A percentile compares a stretch with the other conserved stretches of the same genome.
Evolutionary conservation across 2,888 invertebrate genomes (phyloP).

Genomic region (Cremastobaeus sp.): DNA sequence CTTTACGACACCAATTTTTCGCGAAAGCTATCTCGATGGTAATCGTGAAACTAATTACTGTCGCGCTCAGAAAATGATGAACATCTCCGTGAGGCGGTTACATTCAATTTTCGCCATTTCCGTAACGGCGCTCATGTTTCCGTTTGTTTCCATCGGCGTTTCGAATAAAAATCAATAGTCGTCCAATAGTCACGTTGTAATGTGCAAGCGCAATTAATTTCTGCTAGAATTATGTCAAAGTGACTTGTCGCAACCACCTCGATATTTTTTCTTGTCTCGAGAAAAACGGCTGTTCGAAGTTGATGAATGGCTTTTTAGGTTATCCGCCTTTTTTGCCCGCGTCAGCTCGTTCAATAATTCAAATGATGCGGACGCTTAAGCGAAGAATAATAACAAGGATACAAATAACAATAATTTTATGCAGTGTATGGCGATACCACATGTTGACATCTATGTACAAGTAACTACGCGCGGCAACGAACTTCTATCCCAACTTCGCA

Average conservation of each 20-base stretch:
- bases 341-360: constrained; percentile 18
- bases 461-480: constrained; percentile 49
- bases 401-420: constrained; percentile 51
- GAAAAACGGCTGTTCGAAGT: too few species aligned
- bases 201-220: constrained; percentile 5
- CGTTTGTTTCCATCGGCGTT: constrained; percentile 15
- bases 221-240: too few species aligned
- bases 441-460: constrained; percentile 53
- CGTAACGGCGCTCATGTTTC: constrained; percentile 13
- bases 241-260: too few species aligned
- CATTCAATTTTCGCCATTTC: constrained; percentile 26
- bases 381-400: constrained; percentile 42
- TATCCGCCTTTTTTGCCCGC: too few species aligned
- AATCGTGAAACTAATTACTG: too few species aligned
- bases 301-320: constrained; percentile 3
- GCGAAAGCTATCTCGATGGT: too few species aligned
- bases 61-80: constrained; percentile 17
- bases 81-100: constrained; percentile 16
- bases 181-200: constrained; percentile 2
- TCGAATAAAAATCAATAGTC: constrained; percentile 30
- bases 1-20: too few species aligned
- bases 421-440: constrained; percentile 42
- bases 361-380: constrained; percentile 25
- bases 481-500: constrained; percentile 53
- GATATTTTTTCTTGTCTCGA: too few species aligned